Base-by-base conservation (phyloP, 2,113 vertebrate genomes). In the Pluvialis apricaria region DNA sequence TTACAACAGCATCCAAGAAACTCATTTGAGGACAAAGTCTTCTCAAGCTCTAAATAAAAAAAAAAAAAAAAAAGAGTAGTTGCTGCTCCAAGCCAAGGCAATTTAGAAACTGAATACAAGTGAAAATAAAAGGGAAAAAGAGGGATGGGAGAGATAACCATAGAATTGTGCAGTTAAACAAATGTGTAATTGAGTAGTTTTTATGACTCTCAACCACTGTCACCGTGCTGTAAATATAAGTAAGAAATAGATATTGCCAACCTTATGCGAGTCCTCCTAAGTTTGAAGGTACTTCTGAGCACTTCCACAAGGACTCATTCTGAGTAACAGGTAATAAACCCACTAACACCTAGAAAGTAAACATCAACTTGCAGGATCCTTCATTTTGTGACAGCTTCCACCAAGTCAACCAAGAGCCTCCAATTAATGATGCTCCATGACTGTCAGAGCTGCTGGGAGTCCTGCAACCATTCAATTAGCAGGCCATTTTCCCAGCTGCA, bases 401-500 rank as follows among this genome's bases (percentile, higher is more conserved):
- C 45, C 22, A 71, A 83, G 85, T 75, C 92, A 87, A 86, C 73
- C 54, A 61, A 68, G 10, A 82, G n/a, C 58, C 34, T 91, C 66
- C 85, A 84, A 77, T 96, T 93, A 94, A 69, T 55, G 91, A 95
- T 73, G 52, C 68, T 45, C 54, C 44, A 58, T 55, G 28, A 64
- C 24, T 72, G 90, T 86, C 82, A 84, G 88, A 95, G 89, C 92
- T 75, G 81, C 83, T 93, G 94, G 94, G 82, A 82, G 61, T 86
- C 90, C 84, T 76, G 70, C 73, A 93, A 86, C 90, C 73, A 54
- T 93, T 97, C 92, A 90, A 94, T 96, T 96, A 96, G 83, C 96
- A 91, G 87, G 64, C 58, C 84, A 88, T 96, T 95, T 97, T 92
- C 93, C 91, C 95, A 96, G 96, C 87, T 96, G 93, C 82, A 94